A percentile compares a stretch with the other conserved stretches of the same genome.
Conservation (phyloP, 1,140 invertebrate genomes). For the Drosophila repletoides region DNA sequence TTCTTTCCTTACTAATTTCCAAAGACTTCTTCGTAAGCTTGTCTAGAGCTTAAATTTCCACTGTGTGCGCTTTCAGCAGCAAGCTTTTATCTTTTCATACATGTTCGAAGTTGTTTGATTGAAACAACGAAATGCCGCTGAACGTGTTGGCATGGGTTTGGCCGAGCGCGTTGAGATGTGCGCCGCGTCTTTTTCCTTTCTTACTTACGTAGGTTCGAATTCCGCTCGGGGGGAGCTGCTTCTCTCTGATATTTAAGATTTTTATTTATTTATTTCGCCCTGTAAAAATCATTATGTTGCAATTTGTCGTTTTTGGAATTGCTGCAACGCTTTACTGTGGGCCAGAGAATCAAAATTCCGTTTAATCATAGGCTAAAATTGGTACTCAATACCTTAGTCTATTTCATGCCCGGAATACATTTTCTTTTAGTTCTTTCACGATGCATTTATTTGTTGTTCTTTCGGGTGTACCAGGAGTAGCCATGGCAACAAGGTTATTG, state of each 20-base stretch:
- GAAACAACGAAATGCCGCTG: not conserved
- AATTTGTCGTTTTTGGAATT: constrained; percentile 69
- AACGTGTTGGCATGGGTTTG: constrained; percentile 19
- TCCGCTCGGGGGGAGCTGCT: not conserved
- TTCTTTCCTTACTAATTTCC: too few species aligned
- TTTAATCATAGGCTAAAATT: constrained; percentile 77
- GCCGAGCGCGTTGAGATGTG: constrained; percentile 35
- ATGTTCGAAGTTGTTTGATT: constrained; percentile 16
- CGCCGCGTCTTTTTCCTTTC: not conserved
- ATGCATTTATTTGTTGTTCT: constrained; percentile 17
- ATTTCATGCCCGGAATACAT: constrained; percentile 80
- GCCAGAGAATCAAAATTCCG: constrained; percentile 64
- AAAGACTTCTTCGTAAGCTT: too few species aligned
- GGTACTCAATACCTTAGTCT: constrained; percentile 72
- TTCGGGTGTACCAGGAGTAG: too few species aligned
- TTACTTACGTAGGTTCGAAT: constrained; percentile 46
- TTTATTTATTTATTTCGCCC: constrained; percentile 34
- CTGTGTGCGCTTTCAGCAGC: constrained; percentile 11
- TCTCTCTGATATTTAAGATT: not conserved
- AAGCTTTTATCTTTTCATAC: constrained; percentile 7
- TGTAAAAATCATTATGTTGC: constrained; percentile 47
- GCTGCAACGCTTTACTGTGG: constrained; percentile 48
- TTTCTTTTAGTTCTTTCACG: constrained; percentile 11
- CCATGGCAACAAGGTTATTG: constrained; percentile 70
- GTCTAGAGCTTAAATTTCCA: too few species aligned